These are phyloP conservation scores for Rhimphoctona megacephalus DNA, from an alignment of 2,888 invertebrate genomes.

Conservation along the genomic window DNA sequence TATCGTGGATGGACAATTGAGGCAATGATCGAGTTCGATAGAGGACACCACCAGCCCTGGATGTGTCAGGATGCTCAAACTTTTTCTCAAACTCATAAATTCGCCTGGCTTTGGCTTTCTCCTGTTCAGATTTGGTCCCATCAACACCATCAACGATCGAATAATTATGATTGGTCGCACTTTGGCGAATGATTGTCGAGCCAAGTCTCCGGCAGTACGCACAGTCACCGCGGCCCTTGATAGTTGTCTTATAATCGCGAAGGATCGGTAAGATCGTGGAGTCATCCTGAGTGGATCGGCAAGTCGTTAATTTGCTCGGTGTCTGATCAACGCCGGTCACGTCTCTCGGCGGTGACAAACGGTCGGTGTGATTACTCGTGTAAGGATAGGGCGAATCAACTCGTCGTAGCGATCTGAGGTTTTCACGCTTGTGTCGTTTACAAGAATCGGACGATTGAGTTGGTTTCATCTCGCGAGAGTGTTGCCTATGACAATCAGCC, in stretches of 20 bases:
- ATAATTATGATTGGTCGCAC: constrained; percentile 20
- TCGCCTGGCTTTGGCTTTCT: background rate
- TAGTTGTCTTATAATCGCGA: constrained; percentile 30
- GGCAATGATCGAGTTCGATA: constrained; percentile 90
- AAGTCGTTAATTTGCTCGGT: constrained; percentile 41
- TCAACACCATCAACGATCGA: constrained; percentile 9
- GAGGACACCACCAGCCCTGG: constrained; percentile 80
- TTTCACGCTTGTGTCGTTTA: constrained; percentile 40
- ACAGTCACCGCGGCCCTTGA: constrained; percentile 41
- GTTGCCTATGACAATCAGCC: constrained; percentile 27
- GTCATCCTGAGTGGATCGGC: constrained; percentile 48
- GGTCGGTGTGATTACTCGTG: constrained; percentile 58
- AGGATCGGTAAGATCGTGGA: constrained; percentile 17
- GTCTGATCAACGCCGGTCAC: constrained; percentile 47
- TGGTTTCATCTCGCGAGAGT: constrained; percentile 24
- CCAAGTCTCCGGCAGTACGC: constrained; percentile 52
- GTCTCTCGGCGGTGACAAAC: constrained; percentile 65
- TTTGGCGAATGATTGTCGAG: constrained; percentile 32
- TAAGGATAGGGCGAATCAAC: constrained; percentile 67
- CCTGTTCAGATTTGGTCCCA: background rate
- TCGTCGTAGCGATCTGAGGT: constrained; percentile 46
- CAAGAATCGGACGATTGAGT: constrained; percentile 46
- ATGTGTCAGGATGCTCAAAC: background rate
- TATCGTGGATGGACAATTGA: constrained; percentile 88
- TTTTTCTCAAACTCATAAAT: constrained; percentile 41